Base-by-base conservation (phyloP, 2,113 vertebrate genomes). In the Vulpes lagopus region DNA sequence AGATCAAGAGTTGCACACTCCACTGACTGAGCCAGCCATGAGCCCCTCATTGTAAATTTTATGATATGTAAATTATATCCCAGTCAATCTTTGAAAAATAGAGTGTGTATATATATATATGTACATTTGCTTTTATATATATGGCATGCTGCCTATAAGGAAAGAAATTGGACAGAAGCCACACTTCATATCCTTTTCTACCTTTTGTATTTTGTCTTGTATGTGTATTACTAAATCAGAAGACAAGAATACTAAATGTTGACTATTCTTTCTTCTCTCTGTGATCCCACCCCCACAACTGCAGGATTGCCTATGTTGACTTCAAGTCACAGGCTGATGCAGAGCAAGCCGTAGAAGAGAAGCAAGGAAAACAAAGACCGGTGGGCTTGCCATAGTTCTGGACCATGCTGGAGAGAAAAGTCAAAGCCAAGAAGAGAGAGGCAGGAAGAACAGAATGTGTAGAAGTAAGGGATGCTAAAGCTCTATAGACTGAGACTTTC, bases 391-490 rank as follows among this genome's bases (percentile, higher is more conserved):
- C 0, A 98, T 99, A 27, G 93, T 99, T 11, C 92, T 99, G 0
- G 99, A 99, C 84, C 99, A 97, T 94, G 99, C 98, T 0, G 99
- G 99, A 1, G 98, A 99, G 14, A 99, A 99, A 98, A 99, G 99
- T 96, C 98, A 99, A 64, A 98, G 49, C 14, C 96, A 91, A 67
- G 97, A 98, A 0, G 81, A 92, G 62, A 92, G 96, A 17, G 97
- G 95, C 91, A 2, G 43, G 15, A 79, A 74, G 20, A 49, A 60
- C 11, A 74, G 65, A 25, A 3, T 32, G 15, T 30, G 51, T 73
- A 89, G 49, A n/a, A 60, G 83, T 71, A 32, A 89, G 55, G 57
- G 43, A 15, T 14, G 20, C 11, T 30, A 30, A 11, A 11, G 12
- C 43, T 69, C 38, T 11, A n/a, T 27, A 20, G 80, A 55, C 38